Evolutionary conservation across 1,140 invertebrate genomes (phyloP).

Genomic region (Teleopsis dalmanni): DNA sequence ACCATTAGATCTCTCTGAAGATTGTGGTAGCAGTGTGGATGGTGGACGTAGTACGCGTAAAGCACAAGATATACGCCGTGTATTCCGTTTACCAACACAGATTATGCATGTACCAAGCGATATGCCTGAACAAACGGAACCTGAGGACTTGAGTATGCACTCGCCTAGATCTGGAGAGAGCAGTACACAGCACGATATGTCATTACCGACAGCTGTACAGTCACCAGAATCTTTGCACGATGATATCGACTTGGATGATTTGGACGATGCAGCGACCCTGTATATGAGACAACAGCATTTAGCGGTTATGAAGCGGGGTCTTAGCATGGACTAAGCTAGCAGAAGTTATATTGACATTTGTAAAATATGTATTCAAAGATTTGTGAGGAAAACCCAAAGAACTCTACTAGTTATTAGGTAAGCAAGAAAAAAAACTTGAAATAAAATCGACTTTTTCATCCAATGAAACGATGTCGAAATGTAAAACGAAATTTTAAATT

Average conservation of each 20-base stretch:
- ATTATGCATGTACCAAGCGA: constrained; percentile 36
- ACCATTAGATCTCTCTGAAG: constrained; percentile 35
- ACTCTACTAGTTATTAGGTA: no score
- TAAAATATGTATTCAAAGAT: no score
- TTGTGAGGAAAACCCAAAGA: no score
- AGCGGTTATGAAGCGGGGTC: constrained; percentile 7
- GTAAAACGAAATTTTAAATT: no score
- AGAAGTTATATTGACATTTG: no score
- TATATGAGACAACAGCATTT: constrained; percentile 34
- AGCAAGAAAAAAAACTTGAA: no score
- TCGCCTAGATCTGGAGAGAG: constrained; percentile 29
- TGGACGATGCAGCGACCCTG: constrained; percentile 37
- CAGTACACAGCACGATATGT: not conserved
- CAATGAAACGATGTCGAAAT: no score
- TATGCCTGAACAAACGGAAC: constrained; percentile 73
- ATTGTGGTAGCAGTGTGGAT: constrained; percentile 29
- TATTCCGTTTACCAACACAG: constrained; percentile 43
- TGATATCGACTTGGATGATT: constrained; percentile 39
- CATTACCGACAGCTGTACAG: constrained; percentile 7
- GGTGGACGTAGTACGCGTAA: constrained; percentile 40
- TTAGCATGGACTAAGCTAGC: not conserved
- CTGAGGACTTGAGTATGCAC: constrained; percentile 72
- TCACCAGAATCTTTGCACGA: constrained; percentile 16
- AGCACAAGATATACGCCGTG: constrained; percentile 46
- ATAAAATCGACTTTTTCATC: no score